A percentile compares a stretch with the other conserved stretches of the same genome.
phyloP scores from a whole-genome alignment of 2,888 invertebrate species.

The Caenorhabditis auriculariae region DNA sequence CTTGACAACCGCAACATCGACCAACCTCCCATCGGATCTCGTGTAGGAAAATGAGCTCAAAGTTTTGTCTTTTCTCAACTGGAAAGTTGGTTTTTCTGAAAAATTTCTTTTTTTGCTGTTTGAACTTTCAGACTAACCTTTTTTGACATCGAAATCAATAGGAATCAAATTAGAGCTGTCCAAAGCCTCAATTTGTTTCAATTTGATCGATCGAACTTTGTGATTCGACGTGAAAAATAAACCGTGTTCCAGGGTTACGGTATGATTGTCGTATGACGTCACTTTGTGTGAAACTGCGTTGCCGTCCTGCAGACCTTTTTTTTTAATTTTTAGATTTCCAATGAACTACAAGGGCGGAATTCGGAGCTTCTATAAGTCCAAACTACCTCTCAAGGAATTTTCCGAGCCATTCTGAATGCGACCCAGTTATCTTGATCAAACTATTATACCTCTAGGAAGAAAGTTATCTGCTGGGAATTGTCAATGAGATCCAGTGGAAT shows the following conservation, averaged over 20 bases:
- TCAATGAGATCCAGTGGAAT: no score
- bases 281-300: constrained; percentile 11
- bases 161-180: constrained; percentile 13
- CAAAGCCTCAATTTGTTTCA: constrained; percentile 5
- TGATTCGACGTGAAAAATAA: constrained; percentile 18
- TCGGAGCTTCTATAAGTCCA: no score
- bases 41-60: constrained; percentile 5
- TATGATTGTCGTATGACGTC: background rate
- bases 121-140: constrained; percentile 1
- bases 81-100: constrained; percentile 2
- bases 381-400: no score
- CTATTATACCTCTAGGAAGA: no score
- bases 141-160: constrained; percentile 9
- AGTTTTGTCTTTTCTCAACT: background rate
- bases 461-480: no score
- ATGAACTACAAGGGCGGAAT: no score
- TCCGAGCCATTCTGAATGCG: no score
- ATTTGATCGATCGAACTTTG: constrained; percentile 9
- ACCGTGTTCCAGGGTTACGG: constrained; percentile 9
- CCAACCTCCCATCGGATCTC: background rate
- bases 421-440: no score
- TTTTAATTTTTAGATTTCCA: background rate
- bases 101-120: background rate
- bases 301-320: constrained; percentile 12
- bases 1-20: background rate